These are phyloP conservation scores for Lasius platythorax DNA, from an alignment of 2,888 invertebrate genomes.

Conservation along the genomic window DNA sequence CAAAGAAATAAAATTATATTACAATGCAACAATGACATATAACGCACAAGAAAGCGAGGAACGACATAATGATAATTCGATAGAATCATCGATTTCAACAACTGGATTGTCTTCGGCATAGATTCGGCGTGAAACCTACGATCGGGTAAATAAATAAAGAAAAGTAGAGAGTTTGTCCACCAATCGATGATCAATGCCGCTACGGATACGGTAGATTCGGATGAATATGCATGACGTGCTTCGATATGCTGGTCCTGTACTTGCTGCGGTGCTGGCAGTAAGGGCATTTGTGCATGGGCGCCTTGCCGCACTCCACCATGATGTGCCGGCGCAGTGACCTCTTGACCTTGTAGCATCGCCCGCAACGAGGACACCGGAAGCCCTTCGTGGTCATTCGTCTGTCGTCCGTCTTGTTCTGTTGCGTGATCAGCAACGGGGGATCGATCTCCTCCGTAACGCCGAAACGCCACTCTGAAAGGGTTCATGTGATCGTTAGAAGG, in stretches of 20 bases:
- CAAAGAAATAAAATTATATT: not conserved
- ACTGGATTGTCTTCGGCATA: not conserved
- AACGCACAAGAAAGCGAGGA: not conserved
- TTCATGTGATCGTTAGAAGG: slow-evolving; percentile 52
- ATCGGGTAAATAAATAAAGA: not conserved
- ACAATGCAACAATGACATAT: not conserved
- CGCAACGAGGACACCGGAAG: slow-evolving; percentile 87
- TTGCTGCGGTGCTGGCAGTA: slow-evolving; percentile 83
- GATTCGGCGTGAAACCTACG: not conserved
- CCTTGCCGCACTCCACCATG: slow-evolving; percentile 85
- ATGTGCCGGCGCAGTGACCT: slow-evolving; percentile 86
- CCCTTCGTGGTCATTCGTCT: slow-evolving; percentile 47
- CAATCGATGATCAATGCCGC: not conserved
- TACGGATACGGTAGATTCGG: slow-evolving; percentile 65
- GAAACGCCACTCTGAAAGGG: slow-evolving; percentile 66
- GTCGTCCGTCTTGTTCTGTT: not conserved
- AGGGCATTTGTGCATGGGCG: slow-evolving; percentile 83
- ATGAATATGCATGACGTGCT: slow-evolving; percentile 82
- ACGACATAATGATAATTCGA: not conserved
- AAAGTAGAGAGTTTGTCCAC: not conserved
- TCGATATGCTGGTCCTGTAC: slow-evolving; percentile 83
- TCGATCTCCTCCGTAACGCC: slow-evolving; percentile 10
- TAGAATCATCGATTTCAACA: not conserved
- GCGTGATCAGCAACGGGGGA: not conserved
- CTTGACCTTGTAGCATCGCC: slow-evolving; percentile 88